Evolutionary conservation across 2,113 vertebrate genomes (phyloP), one percentile per base, ranked within the genome.

Genomic region (Muntiacus muntjak): DNA sequence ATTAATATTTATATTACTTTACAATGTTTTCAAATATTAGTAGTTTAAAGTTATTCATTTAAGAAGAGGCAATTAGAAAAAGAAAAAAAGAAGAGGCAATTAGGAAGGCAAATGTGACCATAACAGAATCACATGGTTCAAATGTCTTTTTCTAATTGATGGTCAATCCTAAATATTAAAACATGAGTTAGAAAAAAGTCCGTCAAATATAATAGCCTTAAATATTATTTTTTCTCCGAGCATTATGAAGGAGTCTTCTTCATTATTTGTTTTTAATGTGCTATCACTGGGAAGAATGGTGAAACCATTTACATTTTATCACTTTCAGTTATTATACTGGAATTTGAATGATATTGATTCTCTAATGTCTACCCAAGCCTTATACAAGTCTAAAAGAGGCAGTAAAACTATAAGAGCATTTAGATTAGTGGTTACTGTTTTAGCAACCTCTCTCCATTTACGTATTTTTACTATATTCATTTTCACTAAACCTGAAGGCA

Each of bases 41-140:
- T 86, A 50, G 2, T 91, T 92, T 92, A 90, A 94, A 93, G 36
- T 92, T 67, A 54, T 87, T 54, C 91, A 57, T 28, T 95, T 85
- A 76, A 87, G 40, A 83, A 10, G 19, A 15, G 1, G 1, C 5
- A 62, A 19, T 50, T 93, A 58, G 28, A 40, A 40, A 40, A 40
- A 40, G 3, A 40, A 40, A 40, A 40, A 40, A 76, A 87, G 40
- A 83, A 10, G 19, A 15, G 1, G 1, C 5, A 62, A 19, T 50
- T 93, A 58, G 28, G 1, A 50, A 57, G 21, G 1, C 4, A 89
- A 58, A 8, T 74, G 5, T 36, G 62, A 45, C 45, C 43, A 81
- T 87, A 43, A 93, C 55, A 50, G 2, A 91, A 50, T 84, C 36
- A 43, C 1, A 36, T 64, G 55, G 54, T 89, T 94, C 19, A 89